Evolutionary conservation across 1,140 invertebrate genomes (phyloP).

Genomic region (Oedothorax gibbosus): DNA sequence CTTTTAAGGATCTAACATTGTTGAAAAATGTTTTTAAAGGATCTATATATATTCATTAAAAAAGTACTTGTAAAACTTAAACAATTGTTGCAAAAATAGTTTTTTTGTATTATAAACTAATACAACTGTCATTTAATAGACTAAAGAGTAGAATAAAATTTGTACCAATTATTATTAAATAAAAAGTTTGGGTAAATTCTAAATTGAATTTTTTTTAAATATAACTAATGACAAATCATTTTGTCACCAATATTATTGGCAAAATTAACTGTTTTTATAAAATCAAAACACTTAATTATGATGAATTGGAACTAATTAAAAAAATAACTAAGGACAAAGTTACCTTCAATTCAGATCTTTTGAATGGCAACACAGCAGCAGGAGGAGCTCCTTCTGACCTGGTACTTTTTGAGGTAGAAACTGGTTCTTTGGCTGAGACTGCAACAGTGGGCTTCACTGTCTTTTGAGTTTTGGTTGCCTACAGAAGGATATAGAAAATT

Average conservation of each 20-base stretch:
- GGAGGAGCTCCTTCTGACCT: slow-evolving; percentile 54
- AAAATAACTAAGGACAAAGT: not conserved
- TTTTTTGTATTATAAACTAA: not conserved
- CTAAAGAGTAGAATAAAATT: not conserved
- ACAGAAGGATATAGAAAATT: not conserved
- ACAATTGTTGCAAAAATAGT: not conserved
- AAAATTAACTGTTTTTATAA: no score
- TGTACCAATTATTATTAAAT: not conserved
- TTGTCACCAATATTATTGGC: no score
- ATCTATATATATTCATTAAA: no score
- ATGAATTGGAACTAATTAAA: no score
- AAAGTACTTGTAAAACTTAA: not conserved
- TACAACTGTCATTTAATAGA: not conserved
- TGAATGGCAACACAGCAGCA: slow-evolving; percentile 52
- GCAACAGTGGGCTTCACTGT: slow-evolving; percentile 40
- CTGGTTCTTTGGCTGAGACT: slow-evolving; percentile 38
- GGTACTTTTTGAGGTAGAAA: slow-evolving; percentile 23
- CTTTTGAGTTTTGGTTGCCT: slow-evolving; percentile 60
- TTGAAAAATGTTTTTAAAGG: no score
- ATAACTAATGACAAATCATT: no score
- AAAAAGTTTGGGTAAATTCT: no score
- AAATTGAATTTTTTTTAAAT: no score
- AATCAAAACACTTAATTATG: no score
- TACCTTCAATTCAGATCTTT: slow-evolving; percentile 57
- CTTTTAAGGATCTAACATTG: no score